Evolutionary conservation across 2,797 vertebrate species (phyloP), one percentile per base, ranked within the genome.

Genomic region (Lepus townsendii): DNA sequence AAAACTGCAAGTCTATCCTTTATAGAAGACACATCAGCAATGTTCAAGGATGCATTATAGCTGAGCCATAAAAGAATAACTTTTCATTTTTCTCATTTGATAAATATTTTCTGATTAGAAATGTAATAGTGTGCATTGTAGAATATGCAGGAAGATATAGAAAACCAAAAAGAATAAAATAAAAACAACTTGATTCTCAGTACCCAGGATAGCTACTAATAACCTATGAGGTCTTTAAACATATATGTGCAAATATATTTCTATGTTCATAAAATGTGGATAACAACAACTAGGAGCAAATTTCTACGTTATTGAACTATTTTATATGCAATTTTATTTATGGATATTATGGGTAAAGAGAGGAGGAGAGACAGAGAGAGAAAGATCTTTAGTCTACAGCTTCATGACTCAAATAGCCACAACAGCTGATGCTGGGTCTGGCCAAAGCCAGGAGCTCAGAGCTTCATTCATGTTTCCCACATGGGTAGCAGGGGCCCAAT

Each of bases 1-100:
- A 82, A 96, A 93, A 88, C 68, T 79, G 47, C 77, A 94, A 85
- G 88, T 5, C 10, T 93, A 52, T 66, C 3, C 69, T 83, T 94
- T 92, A n/a, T 79, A 73, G 89, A 93, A 83, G 38, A 9, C 30
- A 87, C 8, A 63, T 77, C 68, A 93, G 14, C 42, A 83, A 86
- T 83, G 83, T 78, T 88, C 30, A 94, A 95, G 62, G 71, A 88
- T 26, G 72, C 19, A 30, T 22, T 63, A 65, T 52, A 83, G 11
- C 22, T 77, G 32, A 88, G 7, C 10, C 54, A 63, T 69, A 19
- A 86, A 85, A 91, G 9, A 92, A 80, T 24, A 0, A 89, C 77
- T 78, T 88, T 7, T 78, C 83, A n/a, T 75, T 93, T n/a, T 92
- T 77, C 20, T 62, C 63, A 88, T 69, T 94, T 75, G 72, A 71